Evolutionary conservation across 2,113 vertebrate genomes (phyloP).

Genomic region (Polypterus senegalus): DNA sequence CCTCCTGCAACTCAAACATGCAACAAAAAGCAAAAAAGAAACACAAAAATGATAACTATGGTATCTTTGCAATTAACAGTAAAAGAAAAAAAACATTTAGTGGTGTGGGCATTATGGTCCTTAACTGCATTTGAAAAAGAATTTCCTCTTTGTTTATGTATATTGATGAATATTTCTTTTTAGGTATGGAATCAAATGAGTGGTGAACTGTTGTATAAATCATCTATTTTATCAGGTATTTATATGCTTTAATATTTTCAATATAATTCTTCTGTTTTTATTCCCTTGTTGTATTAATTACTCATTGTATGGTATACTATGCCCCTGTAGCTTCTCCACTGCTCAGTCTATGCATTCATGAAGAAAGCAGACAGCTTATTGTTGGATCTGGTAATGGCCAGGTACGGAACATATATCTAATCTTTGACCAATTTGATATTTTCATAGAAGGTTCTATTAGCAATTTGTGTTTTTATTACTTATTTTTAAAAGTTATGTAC

Average conservation of each 20-base stretch:
- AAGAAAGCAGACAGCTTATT: slow-evolving; percentile 49
- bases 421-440: too few species aligned
- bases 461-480: too few species aligned
- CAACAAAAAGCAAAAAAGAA: too few species aligned
- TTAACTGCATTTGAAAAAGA: not conserved
- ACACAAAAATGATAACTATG: too few species aligned
- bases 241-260: not conserved
- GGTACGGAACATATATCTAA: slow-evolving; percentile 33
- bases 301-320: not conserved
- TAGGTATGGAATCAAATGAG: slow-evolving; percentile 68
- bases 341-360: slow-evolving; percentile 50
- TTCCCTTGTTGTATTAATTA: too few species aligned
- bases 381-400: slow-evolving; percentile 65
- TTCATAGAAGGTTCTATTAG: too few species aligned
- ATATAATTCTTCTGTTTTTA: not conserved
- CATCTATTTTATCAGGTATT: slow-evolving; percentile 67
- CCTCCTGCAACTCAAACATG: too few species aligned
- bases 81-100: too few species aligned
- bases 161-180: slow-evolving; percentile 6
- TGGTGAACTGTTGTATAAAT: slow-evolving; percentile 48
- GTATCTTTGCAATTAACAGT: too few species aligned
- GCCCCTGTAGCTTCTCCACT: slow-evolving; percentile 53
- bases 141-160: not conserved
- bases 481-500: too few species aligned
- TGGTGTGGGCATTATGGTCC: not conserved